Conservation (phyloP, 2,797 vertebrate genomes). For the Ptychadena robeensis region DNA sequence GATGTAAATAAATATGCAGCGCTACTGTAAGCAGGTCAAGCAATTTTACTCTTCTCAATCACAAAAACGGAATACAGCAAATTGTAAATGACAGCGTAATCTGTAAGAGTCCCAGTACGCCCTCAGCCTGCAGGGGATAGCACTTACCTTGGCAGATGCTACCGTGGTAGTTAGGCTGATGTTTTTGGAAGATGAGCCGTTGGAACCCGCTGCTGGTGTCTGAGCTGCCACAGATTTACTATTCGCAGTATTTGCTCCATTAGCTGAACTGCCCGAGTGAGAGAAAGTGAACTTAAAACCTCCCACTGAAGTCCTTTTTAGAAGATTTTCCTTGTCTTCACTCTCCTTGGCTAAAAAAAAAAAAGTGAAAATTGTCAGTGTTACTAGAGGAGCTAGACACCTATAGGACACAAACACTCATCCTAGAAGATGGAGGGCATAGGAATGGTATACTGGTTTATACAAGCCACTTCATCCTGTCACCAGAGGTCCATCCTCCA, state of each 20-base stretch:
- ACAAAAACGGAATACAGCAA: too few relatives aligned
- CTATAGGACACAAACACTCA: too few relatives aligned
- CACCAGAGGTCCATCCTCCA: too few relatives aligned
- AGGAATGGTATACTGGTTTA: too few relatives aligned
- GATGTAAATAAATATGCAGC: too few relatives aligned
- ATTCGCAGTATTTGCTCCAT: slow-evolving; percentile 86
- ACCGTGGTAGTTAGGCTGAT: slow-evolving; percentile 81
- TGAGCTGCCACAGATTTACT: slow-evolving; percentile 86
- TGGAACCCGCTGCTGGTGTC: slow-evolving; percentile 81
- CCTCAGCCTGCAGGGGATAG: not conserved
- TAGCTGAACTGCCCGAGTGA: slow-evolving; percentile 83
- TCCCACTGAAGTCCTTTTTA: slow-evolving; percentile 75
- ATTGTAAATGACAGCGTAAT: too few relatives aligned
- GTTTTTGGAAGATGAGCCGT: slow-evolving; percentile 86
- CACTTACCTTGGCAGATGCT: slow-evolving; percentile 86
- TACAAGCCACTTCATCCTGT: too few relatives aligned
- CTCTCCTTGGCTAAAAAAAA: slow-evolving; percentile 79
- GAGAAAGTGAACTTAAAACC: slow-evolving; percentile 84
- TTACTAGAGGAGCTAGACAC: too few relatives aligned
- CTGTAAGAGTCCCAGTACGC: not conserved
- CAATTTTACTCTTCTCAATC: too few relatives aligned
- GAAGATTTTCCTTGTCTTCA: slow-evolving; percentile 83
- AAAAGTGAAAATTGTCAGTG: not conserved
- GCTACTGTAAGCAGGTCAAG: too few relatives aligned
- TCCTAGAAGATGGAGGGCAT: too few relatives aligned